Percentiles rank a stretch among this genome's conserved stretches.
Conservation (phyloP, 2,113 vertebrate species). For the Elanoides forficatus region DNA sequence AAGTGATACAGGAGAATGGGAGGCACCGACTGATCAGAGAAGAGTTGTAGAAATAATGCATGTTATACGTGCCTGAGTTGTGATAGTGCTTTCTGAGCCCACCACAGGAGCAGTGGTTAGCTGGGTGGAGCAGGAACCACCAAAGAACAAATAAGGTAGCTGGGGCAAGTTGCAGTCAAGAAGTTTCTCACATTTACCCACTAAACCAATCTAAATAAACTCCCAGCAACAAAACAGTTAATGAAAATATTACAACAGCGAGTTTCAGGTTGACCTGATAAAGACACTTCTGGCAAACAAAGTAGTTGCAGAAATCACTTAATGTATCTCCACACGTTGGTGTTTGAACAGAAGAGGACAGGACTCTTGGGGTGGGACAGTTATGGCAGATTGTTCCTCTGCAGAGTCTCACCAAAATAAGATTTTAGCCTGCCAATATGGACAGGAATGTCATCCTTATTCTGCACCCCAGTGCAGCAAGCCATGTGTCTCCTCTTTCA, state of each 20-base stretch:
- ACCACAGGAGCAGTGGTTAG: neutral
- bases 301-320: neutral
- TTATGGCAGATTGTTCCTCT: neutral
- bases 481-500: neutral
- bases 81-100: neutral
- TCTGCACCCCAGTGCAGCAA: neutral
- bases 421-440: neutral
- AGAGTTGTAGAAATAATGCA: neutral
- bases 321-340: neutral
- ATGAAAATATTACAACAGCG: neutral
- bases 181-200: neutral
- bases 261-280: constrained; percentile 32
- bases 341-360: neutral
- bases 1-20: neutral
- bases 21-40: neutral
- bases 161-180: neutral
- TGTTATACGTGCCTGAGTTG: neutral
- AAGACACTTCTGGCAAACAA: neutral
- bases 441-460: neutral
- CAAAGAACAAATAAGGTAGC: neutral
- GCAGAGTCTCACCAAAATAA: neutral
- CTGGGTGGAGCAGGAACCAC: neutral
- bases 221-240: neutral
- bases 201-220: neutral
- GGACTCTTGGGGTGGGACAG: neutral